phyloP scores from a whole-genome alignment of 2,113 vertebrate genomes.

The Prietella phreatophila region DNA sequence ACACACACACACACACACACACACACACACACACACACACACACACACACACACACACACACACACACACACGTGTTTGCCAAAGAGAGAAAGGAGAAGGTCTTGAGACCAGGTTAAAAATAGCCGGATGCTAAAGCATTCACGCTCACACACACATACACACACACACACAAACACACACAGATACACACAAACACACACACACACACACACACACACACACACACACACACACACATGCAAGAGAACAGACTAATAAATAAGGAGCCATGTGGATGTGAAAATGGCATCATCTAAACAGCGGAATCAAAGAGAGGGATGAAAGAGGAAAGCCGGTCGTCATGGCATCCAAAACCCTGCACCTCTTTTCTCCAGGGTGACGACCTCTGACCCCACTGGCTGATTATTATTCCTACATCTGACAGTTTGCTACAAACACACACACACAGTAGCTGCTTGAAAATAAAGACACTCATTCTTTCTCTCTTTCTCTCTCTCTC shows the following conservation, averaged over 20 bases:
- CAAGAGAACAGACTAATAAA: slow-evolving; percentile 6
- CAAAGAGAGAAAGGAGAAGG: slow-evolving; percentile 35
- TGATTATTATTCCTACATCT: slow-evolving; percentile 47
- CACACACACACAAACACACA: too few relatives aligned
- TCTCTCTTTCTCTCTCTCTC: too few relatives aligned
- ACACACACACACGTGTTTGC: neutral
- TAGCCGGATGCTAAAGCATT: slow-evolving; percentile 33
- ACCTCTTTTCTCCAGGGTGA: slow-evolving; percentile 47
- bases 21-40: neutral
- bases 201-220: slow-evolving; percentile 23
- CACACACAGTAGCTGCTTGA: neutral
- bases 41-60: neutral
- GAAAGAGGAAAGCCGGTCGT: slow-evolving; percentile 41
- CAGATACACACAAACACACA: neutral
- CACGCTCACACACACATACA: slow-evolving; percentile 7
- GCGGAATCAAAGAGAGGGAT: neutral
- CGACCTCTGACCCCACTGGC: slow-evolving; percentile 33
- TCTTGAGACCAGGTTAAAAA: slow-evolving; percentile 54
- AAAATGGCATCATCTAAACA: slow-evolving; percentile 4
- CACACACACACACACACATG: slow-evolving; percentile 8
- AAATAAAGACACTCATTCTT: too few relatives aligned
- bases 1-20: neutral
- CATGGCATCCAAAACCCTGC: slow-evolving; percentile 49
- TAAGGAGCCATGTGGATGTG: neutral
- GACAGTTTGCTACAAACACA: slow-evolving; percentile 25